These are phyloP conservation scores for Hexactinellida sp. DNA, from an alignment of 37 sponge, comb jelly and placozoan species.

Conservation along the genomic window DNA sequence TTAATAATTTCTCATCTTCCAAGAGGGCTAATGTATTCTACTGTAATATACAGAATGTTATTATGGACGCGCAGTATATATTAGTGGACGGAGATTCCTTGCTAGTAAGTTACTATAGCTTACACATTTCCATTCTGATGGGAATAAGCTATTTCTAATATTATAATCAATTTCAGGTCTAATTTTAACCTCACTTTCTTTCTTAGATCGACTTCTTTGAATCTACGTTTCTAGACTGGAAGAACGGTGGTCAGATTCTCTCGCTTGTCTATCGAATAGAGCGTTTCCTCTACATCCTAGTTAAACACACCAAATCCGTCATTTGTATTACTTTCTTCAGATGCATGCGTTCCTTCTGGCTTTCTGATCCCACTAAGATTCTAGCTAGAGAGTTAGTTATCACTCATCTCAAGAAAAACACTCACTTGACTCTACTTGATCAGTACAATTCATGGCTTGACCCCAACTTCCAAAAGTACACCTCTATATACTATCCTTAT, in stretches of 20 bases:
- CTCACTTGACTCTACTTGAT: background rate
- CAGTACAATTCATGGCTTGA: constrained; percentile 1
- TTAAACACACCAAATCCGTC: constrained; percentile 3
- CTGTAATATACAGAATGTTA: constrained; percentile 2
- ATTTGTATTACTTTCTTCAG: background rate
- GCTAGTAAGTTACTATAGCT: background rate
- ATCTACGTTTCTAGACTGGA: background rate
- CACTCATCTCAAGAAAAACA: constrained; percentile 10
- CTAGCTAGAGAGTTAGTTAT: background rate
- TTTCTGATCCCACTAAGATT: background rate
- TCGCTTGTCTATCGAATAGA: background rate
- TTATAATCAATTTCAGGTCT: too few relatives aligned
- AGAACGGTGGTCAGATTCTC: background rate
- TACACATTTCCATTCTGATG: too few relatives aligned
- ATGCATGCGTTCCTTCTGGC: background rate
- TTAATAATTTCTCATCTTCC: background rate
- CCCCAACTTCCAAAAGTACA: background rate
- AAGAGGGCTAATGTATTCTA: background rate
- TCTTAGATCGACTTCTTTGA: background rate
- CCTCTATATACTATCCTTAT: background rate
- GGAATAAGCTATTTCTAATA: too few relatives aligned
- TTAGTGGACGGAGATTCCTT: background rate
- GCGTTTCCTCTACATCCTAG: background rate
- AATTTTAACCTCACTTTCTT: background rate
- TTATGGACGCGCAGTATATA: constrained; percentile 1